Evolutionary conservation across 1,140 invertebrate species (phyloP), one percentile per base, ranked within the genome.

Genomic region (Drosophila ironensis): DNA sequence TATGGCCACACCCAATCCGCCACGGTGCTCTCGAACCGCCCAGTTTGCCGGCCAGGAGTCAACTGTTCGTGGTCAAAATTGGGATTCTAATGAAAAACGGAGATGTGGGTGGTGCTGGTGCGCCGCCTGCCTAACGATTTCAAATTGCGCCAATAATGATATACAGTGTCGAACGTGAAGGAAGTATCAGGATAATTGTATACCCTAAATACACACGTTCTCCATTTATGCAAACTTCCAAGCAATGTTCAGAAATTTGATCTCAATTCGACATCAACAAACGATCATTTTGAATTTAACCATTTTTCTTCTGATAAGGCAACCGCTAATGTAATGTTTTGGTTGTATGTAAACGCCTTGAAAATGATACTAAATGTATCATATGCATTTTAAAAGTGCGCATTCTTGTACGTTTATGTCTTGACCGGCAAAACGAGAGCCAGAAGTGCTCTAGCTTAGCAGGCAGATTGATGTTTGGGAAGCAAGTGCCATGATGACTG

Each of bases 71-170:
- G 46, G 46, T 40, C 28, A 44, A 56, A 73, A 71, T 33, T 63
- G 12, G 24, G 24, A 41, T 46, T 63, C 12, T 45, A 75, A 51
- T 45, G 66, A 6, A 33, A 12, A 6, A 14, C 3, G 11, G 48
- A 48, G 45, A 22, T 33, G 50, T 50, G 57, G 57, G 44, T 50
- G 38, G 16, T 16, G 33, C 12, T 44, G 22, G 47, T 69, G 37
- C 46, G 64, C 27, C 33, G 67, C 40, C 48, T 54, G 28, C 14
- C 61, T 72, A 82, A 82, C 72, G 69, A 77, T 81, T 81, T 72
- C 67, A 66, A 80, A 70, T 74, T 60, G 75, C 48, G 56, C 42
- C 63, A 78, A 73, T 78, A 73, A 82, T 82, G 80, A 82, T 59
- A 60, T 70, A 86, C 78, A 73, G 63, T 60, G 22, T 12, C 16